Evolutionary conservation across 2,113 vertebrate genomes (phyloP).

Genomic region (Gymnorhina tibicen): DNA sequence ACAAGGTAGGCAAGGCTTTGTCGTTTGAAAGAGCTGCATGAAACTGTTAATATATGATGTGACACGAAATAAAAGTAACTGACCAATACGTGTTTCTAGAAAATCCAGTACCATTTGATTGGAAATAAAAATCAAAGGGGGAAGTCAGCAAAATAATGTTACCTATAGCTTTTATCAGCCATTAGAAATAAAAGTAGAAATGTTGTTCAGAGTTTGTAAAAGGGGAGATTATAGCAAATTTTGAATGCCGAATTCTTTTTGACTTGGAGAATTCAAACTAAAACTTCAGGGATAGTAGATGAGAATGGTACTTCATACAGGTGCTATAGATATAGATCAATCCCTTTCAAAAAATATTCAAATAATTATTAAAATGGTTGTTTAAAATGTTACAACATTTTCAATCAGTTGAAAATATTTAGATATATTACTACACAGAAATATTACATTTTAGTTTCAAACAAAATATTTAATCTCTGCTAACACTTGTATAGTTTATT

Average conservation of each 20-base stretch:
- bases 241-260: constrained; percentile 11
- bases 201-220: background rate
- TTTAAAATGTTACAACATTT: background rate
- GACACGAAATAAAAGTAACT: background rate
- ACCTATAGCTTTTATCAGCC: background rate
- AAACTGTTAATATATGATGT: background rate
- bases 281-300: constrained; percentile 21
- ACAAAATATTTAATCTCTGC: background rate
- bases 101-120: background rate
- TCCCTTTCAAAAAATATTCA: background rate
- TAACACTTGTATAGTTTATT: background rate
- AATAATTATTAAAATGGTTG: background rate
- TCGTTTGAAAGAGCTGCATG: background rate
- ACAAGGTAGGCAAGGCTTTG: background rate
- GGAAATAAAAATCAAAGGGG: background rate
- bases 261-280: constrained; percentile 37
- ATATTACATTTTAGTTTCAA: background rate
- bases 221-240: constrained; percentile 1
- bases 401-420: background rate
- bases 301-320: background rate
- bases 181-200: background rate
- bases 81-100: background rate
- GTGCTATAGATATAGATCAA: background rate
- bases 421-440: background rate
- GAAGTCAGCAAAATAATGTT: background rate